phyloP scores from a whole-genome alignment of 1,140 invertebrate genomes.

The Drosophila erecta region DNA sequence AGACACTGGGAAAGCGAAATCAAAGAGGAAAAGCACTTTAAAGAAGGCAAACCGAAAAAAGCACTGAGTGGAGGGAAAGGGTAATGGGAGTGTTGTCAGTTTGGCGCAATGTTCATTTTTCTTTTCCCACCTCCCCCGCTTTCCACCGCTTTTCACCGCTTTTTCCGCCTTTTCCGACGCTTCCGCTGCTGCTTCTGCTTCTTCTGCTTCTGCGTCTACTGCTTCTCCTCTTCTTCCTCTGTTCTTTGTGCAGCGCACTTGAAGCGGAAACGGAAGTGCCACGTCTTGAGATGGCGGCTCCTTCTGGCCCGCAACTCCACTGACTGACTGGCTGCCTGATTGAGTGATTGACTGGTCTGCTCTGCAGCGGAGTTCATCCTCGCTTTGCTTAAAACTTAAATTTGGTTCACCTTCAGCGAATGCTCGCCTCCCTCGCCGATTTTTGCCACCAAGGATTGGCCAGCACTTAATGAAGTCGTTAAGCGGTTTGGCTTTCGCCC shows the following conservation, averaged over 20 bases:
- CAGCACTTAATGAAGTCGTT: conserved; percentile 71
- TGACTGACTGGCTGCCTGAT: conserved; percentile 28
- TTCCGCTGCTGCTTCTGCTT: not conserved
- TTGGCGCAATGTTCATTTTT: conserved; percentile 69
- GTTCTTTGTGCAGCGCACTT: conserved; percentile 38
- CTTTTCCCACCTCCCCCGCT: conserved; percentile 3
- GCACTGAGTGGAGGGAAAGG: conserved; percentile 1
- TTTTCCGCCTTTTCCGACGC: conserved; percentile 2
- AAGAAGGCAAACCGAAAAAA: conserved; percentile 14
- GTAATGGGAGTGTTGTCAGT: conserved; percentile 57
- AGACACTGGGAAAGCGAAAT: conserved; percentile 46
- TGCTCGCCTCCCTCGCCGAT: not conserved
- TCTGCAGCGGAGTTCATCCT: conserved; percentile 33
- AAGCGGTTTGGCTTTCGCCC: conserved; percentile 43
- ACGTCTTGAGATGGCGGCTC: conserved; percentile 65
- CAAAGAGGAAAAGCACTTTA: conserved; percentile 50
- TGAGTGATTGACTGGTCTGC: conserved; percentile 46
- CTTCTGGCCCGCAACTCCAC: conserved; percentile 13
- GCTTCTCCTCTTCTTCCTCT: not conserved
- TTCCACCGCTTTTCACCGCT: not conserved
- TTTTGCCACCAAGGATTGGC: not conserved
- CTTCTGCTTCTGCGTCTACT: not conserved
- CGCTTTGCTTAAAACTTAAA: conserved; percentile 49
- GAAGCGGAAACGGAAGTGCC: conserved; percentile 76
- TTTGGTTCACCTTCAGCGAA: conserved; percentile 9